Evolutionary conservation across 1,140 invertebrate genomes (phyloP).

Genomic region (Berghia stephanieae): DNA sequence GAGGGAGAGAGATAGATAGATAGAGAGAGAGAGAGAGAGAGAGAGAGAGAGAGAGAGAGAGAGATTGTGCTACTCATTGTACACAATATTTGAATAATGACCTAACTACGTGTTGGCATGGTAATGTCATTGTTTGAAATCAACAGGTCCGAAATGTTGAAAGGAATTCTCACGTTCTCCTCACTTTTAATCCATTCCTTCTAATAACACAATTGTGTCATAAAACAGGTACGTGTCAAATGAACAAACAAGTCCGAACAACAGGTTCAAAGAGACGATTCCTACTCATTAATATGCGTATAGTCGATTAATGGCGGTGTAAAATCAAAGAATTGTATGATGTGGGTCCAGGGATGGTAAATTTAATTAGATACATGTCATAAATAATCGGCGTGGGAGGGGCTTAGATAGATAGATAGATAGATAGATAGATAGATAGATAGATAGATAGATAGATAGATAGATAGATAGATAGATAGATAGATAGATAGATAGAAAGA

Average conservation of each 20-base stretch:
- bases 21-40: constrained; percentile 23
- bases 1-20: background rate
- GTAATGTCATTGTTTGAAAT: too few species aligned
- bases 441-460: background rate
- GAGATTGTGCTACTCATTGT: background rate
- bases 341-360: too few species aligned
- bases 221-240: too few species aligned
- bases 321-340: too few species aligned
- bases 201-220: background rate
- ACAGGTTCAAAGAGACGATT: too few species aligned
- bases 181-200: too few species aligned
- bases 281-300: too few species aligned
- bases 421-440: background rate
- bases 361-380: too few species aligned
- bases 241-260: too few species aligned
- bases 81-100: background rate
- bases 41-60: constrained; percentile 17
- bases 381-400: too few species aligned
- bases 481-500: background rate
- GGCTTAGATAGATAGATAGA: background rate
- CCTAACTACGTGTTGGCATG: too few species aligned
- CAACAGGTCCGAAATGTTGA: background rate
- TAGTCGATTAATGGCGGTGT: too few species aligned
- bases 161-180: background rate
- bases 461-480: background rate